A percentile compares a stretch with the other conserved stretches of the same genome.
These are phyloP conservation scores for Myiozetetes cayanensis DNA, from an alignment of 2,113 vertebrate genomes.

Conservation along the genomic window DNA sequence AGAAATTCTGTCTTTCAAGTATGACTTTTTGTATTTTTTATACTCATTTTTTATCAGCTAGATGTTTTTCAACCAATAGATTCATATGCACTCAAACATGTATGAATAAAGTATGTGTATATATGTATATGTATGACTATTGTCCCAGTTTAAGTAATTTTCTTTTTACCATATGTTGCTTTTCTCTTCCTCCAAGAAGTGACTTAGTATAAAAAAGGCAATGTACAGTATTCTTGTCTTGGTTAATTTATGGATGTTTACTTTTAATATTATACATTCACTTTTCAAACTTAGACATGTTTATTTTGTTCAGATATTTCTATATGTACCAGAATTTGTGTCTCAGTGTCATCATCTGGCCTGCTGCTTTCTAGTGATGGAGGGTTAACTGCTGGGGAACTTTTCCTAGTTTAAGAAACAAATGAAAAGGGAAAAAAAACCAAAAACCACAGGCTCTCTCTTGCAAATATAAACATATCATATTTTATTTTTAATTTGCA, in stretches of 20 bases:
- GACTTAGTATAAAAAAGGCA: not conserved
- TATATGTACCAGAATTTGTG: not conserved
- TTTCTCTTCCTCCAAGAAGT: not conserved
- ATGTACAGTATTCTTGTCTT: not conserved
- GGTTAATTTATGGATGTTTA: not conserved
- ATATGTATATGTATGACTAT: not conserved
- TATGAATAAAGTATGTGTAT: not conserved
- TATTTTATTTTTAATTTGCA: slow-evolving; percentile 19
- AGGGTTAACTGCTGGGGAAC: not conserved
- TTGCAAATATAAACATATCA: not conserved
- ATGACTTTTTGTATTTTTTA: not conserved
- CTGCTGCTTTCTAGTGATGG: not conserved
- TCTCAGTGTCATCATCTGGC: not conserved
- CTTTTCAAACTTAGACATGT: not conserved
- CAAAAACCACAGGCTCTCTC: not conserved
- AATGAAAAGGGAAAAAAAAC: not conserved
- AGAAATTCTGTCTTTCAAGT: not conserved
- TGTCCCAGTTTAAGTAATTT: not conserved
- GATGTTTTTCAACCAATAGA: not conserved
- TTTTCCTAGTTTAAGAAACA: not conserved
- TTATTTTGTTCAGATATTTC: not conserved
- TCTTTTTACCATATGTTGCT: not conserved
- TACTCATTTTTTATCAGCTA: not conserved
- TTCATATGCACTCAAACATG: not conserved
- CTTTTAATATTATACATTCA: not conserved